A percentile compares a stretch with the other conserved stretches of the same genome.
Evolutionary conservation across 35 echinoderm and acorn worm genomes (phyloP).

Genomic region (Ophiothrix spiculata): DNA sequence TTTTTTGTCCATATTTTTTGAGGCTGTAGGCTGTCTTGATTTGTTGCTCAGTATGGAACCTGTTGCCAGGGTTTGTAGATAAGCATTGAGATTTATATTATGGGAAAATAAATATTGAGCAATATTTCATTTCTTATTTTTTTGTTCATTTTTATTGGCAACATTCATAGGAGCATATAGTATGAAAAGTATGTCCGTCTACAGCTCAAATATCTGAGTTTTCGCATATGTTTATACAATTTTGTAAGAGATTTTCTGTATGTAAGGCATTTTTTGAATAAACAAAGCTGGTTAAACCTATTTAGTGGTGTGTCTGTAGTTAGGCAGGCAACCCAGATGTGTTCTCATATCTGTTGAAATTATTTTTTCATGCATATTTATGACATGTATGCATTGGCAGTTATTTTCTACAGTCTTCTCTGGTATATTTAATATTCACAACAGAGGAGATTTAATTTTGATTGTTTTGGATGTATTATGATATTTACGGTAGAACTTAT

Average conservation of each 20-base stretch:
- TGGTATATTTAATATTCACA: not conserved
- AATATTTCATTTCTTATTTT: not conserved
- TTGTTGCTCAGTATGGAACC: not conserved
- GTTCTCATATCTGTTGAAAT: not conserved
- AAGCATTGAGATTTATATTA: not conserved
- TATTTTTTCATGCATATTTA: not conserved
- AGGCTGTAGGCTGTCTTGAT: not conserved
- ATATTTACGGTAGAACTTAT: slow-evolving; percentile 5
- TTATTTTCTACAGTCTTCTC: slow-evolving; percentile 10
- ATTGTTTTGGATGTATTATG: slow-evolving; percentile 13
- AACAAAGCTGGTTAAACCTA: not conserved
- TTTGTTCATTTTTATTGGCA: not conserved
- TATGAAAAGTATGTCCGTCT: not conserved
- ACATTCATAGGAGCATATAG: too few species aligned
- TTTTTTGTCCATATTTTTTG: not conserved
- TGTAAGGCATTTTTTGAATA: not conserved
- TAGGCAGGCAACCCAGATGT: slow-evolving; percentile 6
- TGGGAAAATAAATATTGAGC: not conserved
- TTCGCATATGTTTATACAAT: not conserved
- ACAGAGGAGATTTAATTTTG: slow-evolving; percentile 4
- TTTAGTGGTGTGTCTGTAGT: not conserved
- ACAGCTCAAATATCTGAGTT: not conserved
- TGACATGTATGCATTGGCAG: slow-evolving; percentile 2
- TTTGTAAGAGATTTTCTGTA: not conserved
- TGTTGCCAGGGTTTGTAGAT: slow-evolving; percentile 1